Conservation (phyloP, 35 echinoderm and acorn worm genomes). For the Stichopus chloronotus region DNA sequence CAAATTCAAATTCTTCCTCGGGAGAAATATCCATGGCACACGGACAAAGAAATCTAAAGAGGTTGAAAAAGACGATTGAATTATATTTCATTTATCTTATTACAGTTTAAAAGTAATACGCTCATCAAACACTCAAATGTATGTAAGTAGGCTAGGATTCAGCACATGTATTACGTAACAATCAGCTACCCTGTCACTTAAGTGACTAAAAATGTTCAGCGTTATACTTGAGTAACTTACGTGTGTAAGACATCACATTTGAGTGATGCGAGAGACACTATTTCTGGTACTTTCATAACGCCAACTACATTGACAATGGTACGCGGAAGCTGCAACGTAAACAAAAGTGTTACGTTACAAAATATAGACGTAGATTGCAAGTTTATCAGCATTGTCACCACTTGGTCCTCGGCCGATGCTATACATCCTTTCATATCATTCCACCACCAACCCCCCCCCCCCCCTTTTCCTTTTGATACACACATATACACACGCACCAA, state of each 20-base stretch:
- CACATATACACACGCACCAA: too few species aligned
- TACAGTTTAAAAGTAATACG: too few species aligned
- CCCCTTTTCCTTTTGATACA: too few species aligned
- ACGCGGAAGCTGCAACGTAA: slow-evolving; percentile 40
- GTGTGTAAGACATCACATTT: slow-evolving; percentile 45
- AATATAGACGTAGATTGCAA: too few species aligned
- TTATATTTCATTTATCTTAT: too few species aligned
- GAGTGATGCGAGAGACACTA: slow-evolving; percentile 8
- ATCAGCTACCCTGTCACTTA: too few species aligned
- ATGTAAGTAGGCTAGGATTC: too few species aligned
- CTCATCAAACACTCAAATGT: too few species aligned
- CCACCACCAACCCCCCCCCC: too few species aligned
- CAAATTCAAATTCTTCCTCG: slow-evolving; percentile 44
- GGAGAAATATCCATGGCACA: slow-evolving; percentile 28
- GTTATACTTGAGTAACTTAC: background rate
- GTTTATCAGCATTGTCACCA: background rate
- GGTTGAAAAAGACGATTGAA: background rate
- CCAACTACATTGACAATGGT: slow-evolving; percentile 59
- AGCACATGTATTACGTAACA: too few species aligned
- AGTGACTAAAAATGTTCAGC: too few species aligned
- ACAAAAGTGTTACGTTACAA: background rate
- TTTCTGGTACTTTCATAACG: slow-evolving; percentile 33
- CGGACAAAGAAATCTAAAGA: slow-evolving; percentile 37
- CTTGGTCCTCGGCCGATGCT: background rate
- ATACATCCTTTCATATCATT: background rate